These are phyloP conservation scores for Takifugu flavidus DNA, from an alignment of 2,113 vertebrate species.

Conservation along the genomic window DNA sequence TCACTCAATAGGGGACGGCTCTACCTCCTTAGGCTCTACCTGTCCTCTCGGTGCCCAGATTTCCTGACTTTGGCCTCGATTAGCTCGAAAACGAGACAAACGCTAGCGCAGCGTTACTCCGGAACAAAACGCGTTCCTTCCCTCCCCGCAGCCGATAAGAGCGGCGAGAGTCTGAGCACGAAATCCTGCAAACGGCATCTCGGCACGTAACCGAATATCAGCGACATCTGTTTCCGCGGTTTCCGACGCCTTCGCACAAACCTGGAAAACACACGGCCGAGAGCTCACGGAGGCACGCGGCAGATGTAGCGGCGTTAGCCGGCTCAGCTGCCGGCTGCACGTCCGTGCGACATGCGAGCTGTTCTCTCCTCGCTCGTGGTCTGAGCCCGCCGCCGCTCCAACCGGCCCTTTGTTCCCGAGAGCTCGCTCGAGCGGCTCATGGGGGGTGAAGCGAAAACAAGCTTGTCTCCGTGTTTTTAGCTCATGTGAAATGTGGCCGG, in stretches of 20 bases:
- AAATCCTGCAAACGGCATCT: conserved; percentile 9
- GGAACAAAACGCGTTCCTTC: conserved; percentile 26
- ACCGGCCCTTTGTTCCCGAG: conserved; percentile 32
- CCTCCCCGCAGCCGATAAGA: conserved; percentile 4
- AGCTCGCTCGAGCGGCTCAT: not conserved
- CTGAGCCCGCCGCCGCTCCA: conserved; percentile 23
- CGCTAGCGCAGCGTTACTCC: conserved; percentile 30
- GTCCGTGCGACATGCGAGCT: conserved; percentile 27
- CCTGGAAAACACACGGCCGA: conserved; percentile 5
- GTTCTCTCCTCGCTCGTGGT: conserved; percentile 1
- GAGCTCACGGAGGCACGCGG: conserved; percentile 18
- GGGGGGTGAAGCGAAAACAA: too few relatives aligned
- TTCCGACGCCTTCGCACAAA: conserved; percentile 2
- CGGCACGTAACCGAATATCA: conserved; percentile 35
- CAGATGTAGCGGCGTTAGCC: not conserved
- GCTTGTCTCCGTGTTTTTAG: too few relatives aligned
- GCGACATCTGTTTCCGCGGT: conserved; percentile 31
- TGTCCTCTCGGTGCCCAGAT: conserved; percentile 21
- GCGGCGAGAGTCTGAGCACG: not conserved
- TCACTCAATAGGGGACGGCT: conserved; percentile 42
- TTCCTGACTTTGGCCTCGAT: conserved; percentile 43
- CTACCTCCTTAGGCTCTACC: conserved; percentile 46
- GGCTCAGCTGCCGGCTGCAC: conserved; percentile 4
- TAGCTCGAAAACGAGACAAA: conserved; percentile 36
- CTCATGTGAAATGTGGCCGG: not conserved